These are phyloP conservation scores for Antrozous pallidus DNA, from an alignment of 2,797 vertebrate genomes.

Conservation along the genomic window DNA sequence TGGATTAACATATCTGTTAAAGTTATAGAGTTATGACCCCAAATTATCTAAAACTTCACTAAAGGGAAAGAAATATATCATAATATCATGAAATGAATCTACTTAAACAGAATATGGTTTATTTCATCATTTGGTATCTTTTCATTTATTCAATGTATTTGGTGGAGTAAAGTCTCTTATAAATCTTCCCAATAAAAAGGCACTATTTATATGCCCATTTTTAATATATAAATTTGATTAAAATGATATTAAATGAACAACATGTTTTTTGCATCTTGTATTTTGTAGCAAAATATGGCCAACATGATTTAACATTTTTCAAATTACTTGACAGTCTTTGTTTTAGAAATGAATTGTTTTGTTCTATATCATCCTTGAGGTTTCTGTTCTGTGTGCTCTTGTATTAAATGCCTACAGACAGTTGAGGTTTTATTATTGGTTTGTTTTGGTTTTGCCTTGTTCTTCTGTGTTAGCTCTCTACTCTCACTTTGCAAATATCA, in stretches of 20 bases:
- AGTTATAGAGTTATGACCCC: background rate
- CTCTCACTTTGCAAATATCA: background rate
- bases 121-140: background rate
- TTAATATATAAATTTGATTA: background rate
- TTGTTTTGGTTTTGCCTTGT: background rate
- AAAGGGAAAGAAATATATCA: background rate
- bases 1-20: conserved; percentile 48
- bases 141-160: background rate
- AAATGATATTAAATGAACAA: background rate
- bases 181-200: background rate
- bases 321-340: background rate
- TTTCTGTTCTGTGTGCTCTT: background rate
- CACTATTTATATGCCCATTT: background rate
- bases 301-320: background rate
- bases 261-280: background rate
- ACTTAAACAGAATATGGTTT: background rate
- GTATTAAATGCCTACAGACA: background rate
- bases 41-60: conserved; percentile 40
- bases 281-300: background rate
- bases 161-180: background rate
- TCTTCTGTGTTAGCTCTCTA: background rate
- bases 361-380: background rate
- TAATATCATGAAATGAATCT: conserved; percentile 6
- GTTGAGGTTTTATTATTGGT: background rate
- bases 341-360: background rate